A percentile compares a stretch with the other conserved stretches of the same genome.
phyloP scores from a whole-genome alignment of 2,113 vertebrate genomes.

The Felis chaus region DNA sequence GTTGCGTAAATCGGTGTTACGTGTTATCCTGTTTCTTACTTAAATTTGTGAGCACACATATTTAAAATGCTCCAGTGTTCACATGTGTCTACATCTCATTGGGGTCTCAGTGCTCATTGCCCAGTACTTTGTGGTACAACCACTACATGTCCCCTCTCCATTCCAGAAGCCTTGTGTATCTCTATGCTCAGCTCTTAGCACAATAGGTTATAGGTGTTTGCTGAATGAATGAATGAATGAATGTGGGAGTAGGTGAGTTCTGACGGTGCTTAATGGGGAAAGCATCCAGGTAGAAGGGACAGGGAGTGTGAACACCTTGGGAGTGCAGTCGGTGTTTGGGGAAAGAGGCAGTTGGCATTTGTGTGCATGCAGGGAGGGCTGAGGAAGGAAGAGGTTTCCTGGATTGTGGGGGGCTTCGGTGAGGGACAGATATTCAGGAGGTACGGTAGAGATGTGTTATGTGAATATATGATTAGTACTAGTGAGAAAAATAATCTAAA shows the following conservation, averaged over 20 bases:
- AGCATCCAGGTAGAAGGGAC: not conserved
- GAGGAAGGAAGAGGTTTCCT: not conserved
- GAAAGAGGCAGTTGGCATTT: not conserved
- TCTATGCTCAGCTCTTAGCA: not conserved
- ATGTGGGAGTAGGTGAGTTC: not conserved
- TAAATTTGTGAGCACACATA: not conserved
- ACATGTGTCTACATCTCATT: not conserved
- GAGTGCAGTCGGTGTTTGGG: not conserved
- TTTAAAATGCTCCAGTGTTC: not conserved
- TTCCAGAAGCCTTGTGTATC: not conserved
- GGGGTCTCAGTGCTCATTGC: not conserved
- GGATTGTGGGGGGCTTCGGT: not conserved
- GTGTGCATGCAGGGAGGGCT: not conserved
- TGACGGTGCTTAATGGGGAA: not conserved
- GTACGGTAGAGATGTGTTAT: not conserved
- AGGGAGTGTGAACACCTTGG: rapidly evolving
- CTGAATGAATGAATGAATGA: not conserved
- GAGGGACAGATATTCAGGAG: not conserved
- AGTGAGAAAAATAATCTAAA: not conserved
- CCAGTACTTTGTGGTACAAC: not conserved
- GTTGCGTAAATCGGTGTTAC: not conserved
- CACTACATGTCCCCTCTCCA: not conserved
- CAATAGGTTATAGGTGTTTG: not conserved
- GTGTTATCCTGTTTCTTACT: not conserved
- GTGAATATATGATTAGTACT: not conserved